A percentile compares a stretch with the other conserved stretches of the same genome.
Conservation (phyloP, 2,113 vertebrate genomes). For the Corythornis cristatus region DNA sequence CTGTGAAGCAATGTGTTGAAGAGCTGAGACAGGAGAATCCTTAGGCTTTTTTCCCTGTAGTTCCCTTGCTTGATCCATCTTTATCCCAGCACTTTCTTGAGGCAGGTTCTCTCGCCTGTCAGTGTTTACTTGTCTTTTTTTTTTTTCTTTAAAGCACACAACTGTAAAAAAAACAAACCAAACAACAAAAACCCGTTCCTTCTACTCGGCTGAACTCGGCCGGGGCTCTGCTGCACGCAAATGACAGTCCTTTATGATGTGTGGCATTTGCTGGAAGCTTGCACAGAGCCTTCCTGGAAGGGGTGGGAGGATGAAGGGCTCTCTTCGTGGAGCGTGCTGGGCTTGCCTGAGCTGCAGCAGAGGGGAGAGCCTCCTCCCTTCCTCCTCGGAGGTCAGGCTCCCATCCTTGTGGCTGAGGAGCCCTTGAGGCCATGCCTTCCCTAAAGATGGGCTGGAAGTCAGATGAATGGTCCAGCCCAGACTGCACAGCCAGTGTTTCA, state of each 20-base stretch:
- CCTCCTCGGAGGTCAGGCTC: background rate
- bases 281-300: background rate
- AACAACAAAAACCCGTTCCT: background rate
- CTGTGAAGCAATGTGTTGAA: fast-evolving
- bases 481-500: fast-evolving
- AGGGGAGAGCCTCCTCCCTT: background rate
- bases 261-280: background rate
- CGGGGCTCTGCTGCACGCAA: background rate
- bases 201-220: background rate
- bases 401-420: background rate
- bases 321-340: background rate
- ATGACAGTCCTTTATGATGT: fast-evolving
- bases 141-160: background rate
- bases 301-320: constrained; percentile 2
- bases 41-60: background rate
- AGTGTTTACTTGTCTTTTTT: background rate
- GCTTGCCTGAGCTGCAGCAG: background rate
- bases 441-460: background rate
- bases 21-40: fast-evolving
- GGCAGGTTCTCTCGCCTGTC: background rate
- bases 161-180: background rate
- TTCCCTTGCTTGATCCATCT: background rate
- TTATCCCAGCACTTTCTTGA: background rate
- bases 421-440: background rate
- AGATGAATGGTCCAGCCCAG: background rate